Percentiles rank a stretch among this genome's conserved stretches.
Conservation (phyloP, 2,113 vertebrate genomes). For the Solea senegalensis region DNA sequence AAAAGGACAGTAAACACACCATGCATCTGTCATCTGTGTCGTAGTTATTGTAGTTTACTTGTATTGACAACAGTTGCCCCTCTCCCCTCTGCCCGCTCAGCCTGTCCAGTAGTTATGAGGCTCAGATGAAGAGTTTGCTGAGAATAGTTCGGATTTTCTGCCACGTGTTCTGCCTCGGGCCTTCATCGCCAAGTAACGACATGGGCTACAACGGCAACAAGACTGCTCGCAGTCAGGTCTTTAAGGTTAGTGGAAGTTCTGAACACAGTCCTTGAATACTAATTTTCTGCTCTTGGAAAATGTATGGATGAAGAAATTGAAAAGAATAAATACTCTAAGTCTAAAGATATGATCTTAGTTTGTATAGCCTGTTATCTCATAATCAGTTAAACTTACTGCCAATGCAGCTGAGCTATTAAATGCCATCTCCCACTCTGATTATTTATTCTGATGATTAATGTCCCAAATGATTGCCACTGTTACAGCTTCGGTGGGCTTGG, state of each 20-base stretch:
- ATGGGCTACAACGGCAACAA: conserved; percentile 99
- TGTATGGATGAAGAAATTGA: no score
- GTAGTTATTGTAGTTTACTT: background rate
- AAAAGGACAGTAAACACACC: no score
- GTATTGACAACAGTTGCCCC: background rate
- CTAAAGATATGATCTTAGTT: no score
- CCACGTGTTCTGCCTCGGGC: conserved; percentile 94
- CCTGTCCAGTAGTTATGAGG: conserved; percentile 96
- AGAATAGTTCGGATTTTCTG: conserved; percentile 97
- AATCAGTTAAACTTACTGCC: no score
- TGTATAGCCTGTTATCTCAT: no score
- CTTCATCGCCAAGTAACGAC: conserved; percentile 94
- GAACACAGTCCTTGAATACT: background rate
- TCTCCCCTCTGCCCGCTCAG: conserved; percentile 66
- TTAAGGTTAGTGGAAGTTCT: conserved; percentile 88
- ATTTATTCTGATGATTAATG: background rate
- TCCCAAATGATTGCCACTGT: background rate
- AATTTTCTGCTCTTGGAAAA: background rate
- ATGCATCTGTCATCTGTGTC: background rate
- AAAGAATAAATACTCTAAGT: no score
- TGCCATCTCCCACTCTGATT: background rate
- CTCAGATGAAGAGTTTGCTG: conserved; percentile 98
- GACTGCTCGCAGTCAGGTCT: conserved; percentile 96
- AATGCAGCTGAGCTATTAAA: no score
- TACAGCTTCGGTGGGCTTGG: no score